Evolutionary conservation across 2,888 invertebrate genomes (phyloP), one percentile per base, ranked within the genome.

Genomic region (Microctonus aethiopoides): DNA sequence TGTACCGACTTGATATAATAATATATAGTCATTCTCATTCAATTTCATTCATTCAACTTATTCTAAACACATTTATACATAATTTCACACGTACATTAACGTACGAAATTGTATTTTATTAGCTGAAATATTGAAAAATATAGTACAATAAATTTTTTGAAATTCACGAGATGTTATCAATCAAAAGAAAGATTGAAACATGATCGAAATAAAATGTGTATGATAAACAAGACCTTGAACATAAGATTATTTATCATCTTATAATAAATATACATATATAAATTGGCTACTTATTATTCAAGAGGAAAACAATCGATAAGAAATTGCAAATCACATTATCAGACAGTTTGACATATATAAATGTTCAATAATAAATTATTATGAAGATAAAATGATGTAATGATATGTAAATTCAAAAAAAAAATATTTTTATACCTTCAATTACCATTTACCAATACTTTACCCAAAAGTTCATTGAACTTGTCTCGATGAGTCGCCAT

Each of bases 401-500:
- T 46, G 46, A 46, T 46, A 46, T 41, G 51, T 56, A 52, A 67
- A 57, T 67, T 13, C 10, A 3, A 61, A 61, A 22, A 67, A 29
- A 64, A 22, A 67, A 29, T 6, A 61, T n/a, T 10, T 32, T n/a
- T 60, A 61, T 24, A 74, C 54, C 52, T 13, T 64, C 16, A n/a
- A 16, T 64, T 36, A 24, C 46, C 46, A 46, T 36, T 72, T 68
- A 73, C 73, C 69, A 70, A 74, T 70, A 72, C 72, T 5, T 72
- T 74, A 74, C 72, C 74, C n/a, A n/a, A 34, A 57, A 67, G 24
- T 56, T 70, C 36, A 57, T 59, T 20, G 36, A 24, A 52, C 13
- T 41, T n/a, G 32, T 29, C 32, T n/a, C 20, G 13, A 24, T 29
- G 13, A 65, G n/a, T 52, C 32, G 34, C 64, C 61, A 16, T 46